Conservation (phyloP, 2,888 invertebrate species). For the Caenorhabditis doughertyi region DNA sequence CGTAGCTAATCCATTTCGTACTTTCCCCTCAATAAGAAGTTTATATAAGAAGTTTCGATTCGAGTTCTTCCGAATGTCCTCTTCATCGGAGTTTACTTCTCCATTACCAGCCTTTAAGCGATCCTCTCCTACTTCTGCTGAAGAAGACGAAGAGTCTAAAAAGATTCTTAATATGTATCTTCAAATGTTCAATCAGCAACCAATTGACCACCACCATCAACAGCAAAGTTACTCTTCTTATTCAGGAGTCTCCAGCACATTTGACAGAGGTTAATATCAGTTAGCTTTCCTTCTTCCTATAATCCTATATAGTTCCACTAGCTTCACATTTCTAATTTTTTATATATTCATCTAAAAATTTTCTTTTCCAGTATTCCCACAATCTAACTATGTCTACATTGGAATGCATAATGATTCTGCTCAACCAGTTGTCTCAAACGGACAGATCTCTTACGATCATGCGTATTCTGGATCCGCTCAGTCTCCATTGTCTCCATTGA, state of each 20-base stretch:
- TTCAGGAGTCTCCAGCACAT: slow-evolving; percentile 55
- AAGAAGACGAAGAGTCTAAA: slow-evolving; percentile 15
- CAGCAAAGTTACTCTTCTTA: slow-evolving; percentile 19
- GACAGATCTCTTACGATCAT: slow-evolving; percentile 54
- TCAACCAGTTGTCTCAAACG: slow-evolving; percentile 49
- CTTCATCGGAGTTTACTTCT: slow-evolving; percentile 18
- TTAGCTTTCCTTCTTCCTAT: not conserved
- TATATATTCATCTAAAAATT: not conserved
- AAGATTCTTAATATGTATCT: slow-evolving; percentile 26
- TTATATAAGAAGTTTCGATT: slow-evolving; percentile 34
- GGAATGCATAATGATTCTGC: slow-evolving; percentile 44
- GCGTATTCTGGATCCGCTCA: slow-evolving; percentile 9
- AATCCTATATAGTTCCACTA: not conserved
- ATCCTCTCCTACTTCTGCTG: not conserved
- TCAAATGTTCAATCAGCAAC: slow-evolving; percentile 34
- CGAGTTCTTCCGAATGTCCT: slow-evolving; percentile 28
- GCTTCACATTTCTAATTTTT: not conserved
- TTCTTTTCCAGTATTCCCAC: slow-evolving; percentile 62
- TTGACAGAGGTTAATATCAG: slow-evolving; percentile 45
- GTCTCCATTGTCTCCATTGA: slow-evolving; percentile 22
- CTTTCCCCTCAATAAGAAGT: not conserved
- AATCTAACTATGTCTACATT: slow-evolving; percentile 29
- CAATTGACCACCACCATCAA: slow-evolving; percentile 9
- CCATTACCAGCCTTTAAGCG: not conserved
- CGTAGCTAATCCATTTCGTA: slow-evolving; percentile 16